A percentile compares a stretch with the other conserved stretches of the same genome.
These are phyloP conservation scores for Orthosia cruda DNA, from an alignment of 2,888 invertebrate genomes.

Conservation along the genomic window DNA sequence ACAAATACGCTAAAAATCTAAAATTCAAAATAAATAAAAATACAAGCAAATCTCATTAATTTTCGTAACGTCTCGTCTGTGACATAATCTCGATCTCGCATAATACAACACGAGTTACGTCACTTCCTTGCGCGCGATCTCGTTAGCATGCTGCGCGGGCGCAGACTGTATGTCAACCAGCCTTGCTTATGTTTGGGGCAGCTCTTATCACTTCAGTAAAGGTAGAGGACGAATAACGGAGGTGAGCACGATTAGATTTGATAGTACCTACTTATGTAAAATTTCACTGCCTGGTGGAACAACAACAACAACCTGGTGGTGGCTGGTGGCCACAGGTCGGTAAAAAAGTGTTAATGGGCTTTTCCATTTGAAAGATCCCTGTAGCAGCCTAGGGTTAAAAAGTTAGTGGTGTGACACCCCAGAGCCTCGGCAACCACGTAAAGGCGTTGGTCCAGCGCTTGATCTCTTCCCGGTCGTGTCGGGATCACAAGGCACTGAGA, in stretches of 20 bases:
- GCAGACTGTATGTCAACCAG: conserved; percentile 65
- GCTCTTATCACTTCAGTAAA: conserved; percentile 47
- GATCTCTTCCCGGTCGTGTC: no score
- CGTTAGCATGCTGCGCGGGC: conserved; percentile 59
- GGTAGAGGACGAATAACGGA: conserved; percentile 37
- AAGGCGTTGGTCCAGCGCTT: no score
- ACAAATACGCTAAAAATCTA: conserved; percentile 11
- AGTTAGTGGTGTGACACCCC: no score
- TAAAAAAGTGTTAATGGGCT: no score
- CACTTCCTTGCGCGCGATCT: conserved; percentile 57
- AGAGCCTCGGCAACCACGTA: no score
- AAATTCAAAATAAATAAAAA: conserved; percentile 42
- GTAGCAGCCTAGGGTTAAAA: no score
- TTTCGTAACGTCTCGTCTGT: conserved; percentile 46
- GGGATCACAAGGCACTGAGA: no score
- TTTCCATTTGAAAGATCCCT: no score
- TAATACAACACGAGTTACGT: conserved; percentile 42
- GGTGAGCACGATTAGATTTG: conserved; percentile 15
- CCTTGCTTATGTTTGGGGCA: conserved; percentile 32
- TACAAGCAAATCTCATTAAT: conserved; percentile 41
- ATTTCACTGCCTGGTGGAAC: no score
- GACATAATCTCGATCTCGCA: conserved; percentile 58
- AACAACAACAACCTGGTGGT: no score
- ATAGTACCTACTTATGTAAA: neutral
- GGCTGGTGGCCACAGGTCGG: no score